Conservation (phyloP, 2,888 invertebrate species). For the Folsomia manolachei region DNA sequence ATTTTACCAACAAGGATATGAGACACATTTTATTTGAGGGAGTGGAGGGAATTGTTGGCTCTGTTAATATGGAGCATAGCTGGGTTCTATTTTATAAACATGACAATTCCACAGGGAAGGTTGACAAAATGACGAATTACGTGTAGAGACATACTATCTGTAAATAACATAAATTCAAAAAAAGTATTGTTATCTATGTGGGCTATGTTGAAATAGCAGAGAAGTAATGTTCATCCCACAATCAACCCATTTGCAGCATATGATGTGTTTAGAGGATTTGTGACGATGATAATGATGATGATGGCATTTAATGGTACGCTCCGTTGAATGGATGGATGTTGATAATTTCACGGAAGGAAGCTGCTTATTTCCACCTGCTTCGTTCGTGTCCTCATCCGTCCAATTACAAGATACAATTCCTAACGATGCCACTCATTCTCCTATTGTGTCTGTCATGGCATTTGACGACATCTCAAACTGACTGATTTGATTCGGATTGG, state of each 20-base stretch:
- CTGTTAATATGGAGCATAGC: neutral
- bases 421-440: neutral
- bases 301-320: neutral
- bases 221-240: too few species aligned
- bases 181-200: too few species aligned
- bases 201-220: too few species aligned
- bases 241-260: too few species aligned
- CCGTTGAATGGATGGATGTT: neutral
- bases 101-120: neutral
- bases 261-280: neutral
- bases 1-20: too few species aligned
- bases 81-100: neutral
- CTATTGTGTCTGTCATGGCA: too few species aligned
- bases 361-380: slow-evolving; percentile 7
- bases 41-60: neutral
- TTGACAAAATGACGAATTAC: neutral
- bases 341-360: slow-evolving; percentile 10
- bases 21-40: neutral
- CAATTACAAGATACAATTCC: neutral
- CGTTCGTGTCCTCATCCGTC: neutral
- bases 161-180: neutral
- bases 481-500: too few species aligned
- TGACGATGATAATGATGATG: neutral
- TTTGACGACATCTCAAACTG: too few species aligned
- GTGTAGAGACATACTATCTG: neutral